Conservation (phyloP, 2,797 vertebrate genomes). For the Ctenopoma kingsleyae region DNA sequence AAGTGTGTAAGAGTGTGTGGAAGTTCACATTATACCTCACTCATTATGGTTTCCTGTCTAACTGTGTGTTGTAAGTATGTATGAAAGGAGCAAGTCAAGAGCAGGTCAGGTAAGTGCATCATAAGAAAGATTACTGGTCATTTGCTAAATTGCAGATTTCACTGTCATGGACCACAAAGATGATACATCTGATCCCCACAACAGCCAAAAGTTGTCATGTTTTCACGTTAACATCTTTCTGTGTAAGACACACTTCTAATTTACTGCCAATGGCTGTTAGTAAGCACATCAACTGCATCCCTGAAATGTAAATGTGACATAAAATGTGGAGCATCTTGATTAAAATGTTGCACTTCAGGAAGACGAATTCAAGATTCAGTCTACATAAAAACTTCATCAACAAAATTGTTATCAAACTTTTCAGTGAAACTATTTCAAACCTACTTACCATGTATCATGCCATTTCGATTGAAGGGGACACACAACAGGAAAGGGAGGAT, state of each 20-base stretch:
- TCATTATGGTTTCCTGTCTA: not conserved
- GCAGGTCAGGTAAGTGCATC: not conserved
- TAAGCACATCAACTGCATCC: not conserved
- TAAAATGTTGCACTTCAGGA: not conserved
- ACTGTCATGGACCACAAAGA: not conserved
- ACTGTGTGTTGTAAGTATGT: not conserved
- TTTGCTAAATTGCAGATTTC: not conserved
- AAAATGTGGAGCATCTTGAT: not conserved
- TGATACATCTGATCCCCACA: not conserved
- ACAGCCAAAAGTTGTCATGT: not conserved
- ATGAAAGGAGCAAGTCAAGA: not conserved
- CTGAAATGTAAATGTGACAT: not conserved
- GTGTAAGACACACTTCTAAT: not conserved
- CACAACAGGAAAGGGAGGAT: slow-evolving; percentile 8
- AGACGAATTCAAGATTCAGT: not conserved
- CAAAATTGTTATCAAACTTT: not conserved
- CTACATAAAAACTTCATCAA: not conserved
- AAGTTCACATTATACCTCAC: not conserved
- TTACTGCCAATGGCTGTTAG: not conserved
- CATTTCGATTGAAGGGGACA: slow-evolving; percentile 20
- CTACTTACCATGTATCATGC: slow-evolving; percentile 18
- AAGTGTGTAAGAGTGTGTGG: not conserved
- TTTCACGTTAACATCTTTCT: not conserved
- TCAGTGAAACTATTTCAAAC: slow-evolving; percentile 10
- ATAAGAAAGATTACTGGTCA: not conserved